Evolutionary conservation across 2,113 vertebrate genomes (phyloP), one percentile per base, ranked within the genome.

Genomic region (Agelaius phoeniceus): DNA sequence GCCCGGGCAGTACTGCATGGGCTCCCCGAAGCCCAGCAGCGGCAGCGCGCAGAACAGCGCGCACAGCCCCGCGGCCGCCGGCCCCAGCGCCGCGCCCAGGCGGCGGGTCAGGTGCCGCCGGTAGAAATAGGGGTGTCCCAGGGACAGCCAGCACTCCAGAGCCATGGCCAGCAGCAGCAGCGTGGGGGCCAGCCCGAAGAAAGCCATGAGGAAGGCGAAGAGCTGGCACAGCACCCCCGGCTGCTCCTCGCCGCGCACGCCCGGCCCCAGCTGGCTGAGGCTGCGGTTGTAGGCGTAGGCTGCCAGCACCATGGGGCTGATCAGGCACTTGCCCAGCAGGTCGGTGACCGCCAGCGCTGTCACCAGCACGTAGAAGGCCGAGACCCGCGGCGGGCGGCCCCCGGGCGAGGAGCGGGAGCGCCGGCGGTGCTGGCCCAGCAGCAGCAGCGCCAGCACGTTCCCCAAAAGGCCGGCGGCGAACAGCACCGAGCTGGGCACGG

Each of bases 41-140:
- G 98, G 98, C 59, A 98, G 90, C 1, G 97, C 90, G n/a, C 98
- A 98, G 92, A 98, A 97, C 3, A 92, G 87, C 4, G 98, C 91
- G 67, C 97, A 97, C 43, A 98, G 96, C 58, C 75, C 80, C 1
- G 95, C 97, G 2, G 96, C 97, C 4, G 24, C 30, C 7, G 93
- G 94, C 7, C 95, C 89, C 88, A 96, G 7, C 4, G 78, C 3
- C 11, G 71, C 84, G 0, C 97, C 98, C 65, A 96, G 67, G 46
- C 96, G 95, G 6, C 94, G 84, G 5, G 97, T 98, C 93, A 98
- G 51, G 54, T 98, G 95, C 54, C 87, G 86, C 12, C 90, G 96
- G 93, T 98, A 98, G 93, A 98, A 98, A 26, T 98, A 98, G 1
- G 98, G 98, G 7, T 98, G 97, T 1, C 97, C 98, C 24, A 98